Conservation (phyloP, 2,888 invertebrate genomes). For the Steromphala cineraria region DNA sequence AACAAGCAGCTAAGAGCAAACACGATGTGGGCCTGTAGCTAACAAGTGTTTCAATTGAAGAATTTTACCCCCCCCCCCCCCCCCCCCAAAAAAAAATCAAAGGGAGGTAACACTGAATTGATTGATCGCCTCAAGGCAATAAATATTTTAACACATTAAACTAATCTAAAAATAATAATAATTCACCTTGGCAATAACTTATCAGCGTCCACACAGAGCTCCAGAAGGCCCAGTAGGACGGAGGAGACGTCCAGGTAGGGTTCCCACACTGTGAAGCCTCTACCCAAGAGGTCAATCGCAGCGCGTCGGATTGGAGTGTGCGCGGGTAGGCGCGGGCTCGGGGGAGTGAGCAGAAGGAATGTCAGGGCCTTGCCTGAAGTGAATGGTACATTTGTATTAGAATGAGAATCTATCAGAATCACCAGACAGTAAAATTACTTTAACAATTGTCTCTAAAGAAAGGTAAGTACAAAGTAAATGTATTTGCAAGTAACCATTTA, state of each 20-base stretch:
- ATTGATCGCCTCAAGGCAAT: too few species aligned
- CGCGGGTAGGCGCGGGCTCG: constrained; percentile 86
- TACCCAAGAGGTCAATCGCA: constrained; percentile 96
- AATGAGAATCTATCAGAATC: neutral
- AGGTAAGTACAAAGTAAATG: too few species aligned
- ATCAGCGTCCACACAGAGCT: constrained; percentile 76
- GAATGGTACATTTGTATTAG: neutral
- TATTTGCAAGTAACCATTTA: too few species aligned
- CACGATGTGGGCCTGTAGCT: too few species aligned
- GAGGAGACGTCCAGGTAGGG: constrained; percentile 96
- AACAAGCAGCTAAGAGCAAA: too few species aligned
- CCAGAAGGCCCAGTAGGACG: constrained; percentile 88
- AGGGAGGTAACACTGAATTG: too few species aligned
- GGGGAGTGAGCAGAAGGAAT: constrained; percentile 92
- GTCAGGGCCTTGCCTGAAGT: constrained; percentile 87
- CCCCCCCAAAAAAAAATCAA: too few species aligned
- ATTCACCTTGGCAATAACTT: constrained; percentile 71
- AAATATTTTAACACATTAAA: too few species aligned
- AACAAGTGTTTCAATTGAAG: too few species aligned
- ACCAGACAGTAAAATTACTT: neutral
- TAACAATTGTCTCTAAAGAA: neutral
- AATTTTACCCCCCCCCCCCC: too few species aligned
- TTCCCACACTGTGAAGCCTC: constrained; percentile 99
- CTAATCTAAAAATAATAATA: too few species aligned
- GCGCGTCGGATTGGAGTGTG: constrained; percentile 90